A percentile compares a stretch with the other conserved stretches of the same genome.
phyloP scores from a whole-genome alignment of 2,888 invertebrate species.

The Cheilosia grossa region DNA sequence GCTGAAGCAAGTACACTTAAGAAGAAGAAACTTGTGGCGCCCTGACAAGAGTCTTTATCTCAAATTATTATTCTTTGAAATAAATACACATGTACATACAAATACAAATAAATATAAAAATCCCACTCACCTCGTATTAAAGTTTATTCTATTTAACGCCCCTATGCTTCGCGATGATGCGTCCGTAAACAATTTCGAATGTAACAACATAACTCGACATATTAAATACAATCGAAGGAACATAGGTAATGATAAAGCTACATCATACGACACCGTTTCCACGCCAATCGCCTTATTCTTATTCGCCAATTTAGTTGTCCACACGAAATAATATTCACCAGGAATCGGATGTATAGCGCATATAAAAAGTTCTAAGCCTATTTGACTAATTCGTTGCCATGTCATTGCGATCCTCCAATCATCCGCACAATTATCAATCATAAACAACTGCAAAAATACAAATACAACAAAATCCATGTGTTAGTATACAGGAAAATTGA shows the following conservation, averaged over 20 bases:
- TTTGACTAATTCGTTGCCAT: conserved; percentile 97
- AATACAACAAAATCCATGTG: conserved; percentile 75
- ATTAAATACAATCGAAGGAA: conserved; percentile 99
- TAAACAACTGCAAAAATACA: conserved; percentile 92
- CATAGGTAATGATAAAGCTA: conserved; percentile 99
- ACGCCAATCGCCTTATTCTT: conserved; percentile 89
- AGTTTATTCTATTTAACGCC: conserved; percentile 98
- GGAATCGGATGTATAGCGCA: conserved; percentile 99
- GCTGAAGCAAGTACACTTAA: too few species aligned
- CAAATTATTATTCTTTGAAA: not conserved
- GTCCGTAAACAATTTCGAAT: conserved; percentile 99
- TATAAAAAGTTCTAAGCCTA: conserved; percentile 95
- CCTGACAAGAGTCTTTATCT: too few species aligned
- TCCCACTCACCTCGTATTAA: conserved; percentile 92
- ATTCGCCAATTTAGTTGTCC: conserved; percentile 98
- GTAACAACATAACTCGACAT: conserved; percentile 99
- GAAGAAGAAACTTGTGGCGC: too few species aligned
- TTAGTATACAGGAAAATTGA: conserved; percentile 75
- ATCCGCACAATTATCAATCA: conserved; percentile 99
- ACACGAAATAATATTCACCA: conserved; percentile 97
- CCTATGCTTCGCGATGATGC: conserved; percentile 99
- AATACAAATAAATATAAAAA: not conserved
- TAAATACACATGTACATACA: not conserved
- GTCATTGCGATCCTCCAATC: conserved; percentile 99
- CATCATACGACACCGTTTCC: conserved; percentile 95